Evolutionary conservation across 35 echinoderm and acorn worm genomes (phyloP), one percentile per base, ranked within the genome.

Genomic region (Apostichopus parvimensis): DNA sequence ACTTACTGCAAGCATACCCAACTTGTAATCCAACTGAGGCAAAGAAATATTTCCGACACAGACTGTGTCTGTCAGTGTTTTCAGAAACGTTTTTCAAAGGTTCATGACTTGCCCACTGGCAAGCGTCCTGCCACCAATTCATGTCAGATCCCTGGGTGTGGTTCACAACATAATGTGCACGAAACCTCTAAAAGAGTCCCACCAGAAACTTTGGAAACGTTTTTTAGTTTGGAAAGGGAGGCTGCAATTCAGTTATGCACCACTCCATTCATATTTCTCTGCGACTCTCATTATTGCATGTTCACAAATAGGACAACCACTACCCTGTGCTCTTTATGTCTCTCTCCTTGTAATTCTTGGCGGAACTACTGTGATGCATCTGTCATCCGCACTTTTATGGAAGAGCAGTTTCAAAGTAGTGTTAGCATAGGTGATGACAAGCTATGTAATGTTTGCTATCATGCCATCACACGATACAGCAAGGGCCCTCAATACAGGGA

Each of bases 391-490:
- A 28, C 60, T 54, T 88, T 88, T 88, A 66, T 25, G 15, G 9
- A 88, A 52, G 61, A 72, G 14, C 60, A 18, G 14, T 15, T 88
- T 10, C 86, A 88, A 72, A 60, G 11, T 21, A 15, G 23, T 0
- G 13, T 1, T 72, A 54, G 72, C 17, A 54, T 6, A 12, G 52
- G 5, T 13, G 22, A 10, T 23, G 72, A 25, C 6, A 73, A 72
- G 9, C 64, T 88, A 22, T 88, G 86, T 25, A 88, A 88, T 73
- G 34, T 72, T 18, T 88, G 86, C 52, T 88, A 88, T 73, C 86
- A 88, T 1, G 60, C 86, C 14, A 20, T 88, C 15, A 88, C 20
- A 72, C 15, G 86, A 34, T 88, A 71, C 25, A 25, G 86, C 86
- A 88, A 72, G 15, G 64, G 86, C 58, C 58, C 58, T 9, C 58